Base-by-base conservation (phyloP, 2,113 vertebrate species). In the Sylvia atricapilla region DNA sequence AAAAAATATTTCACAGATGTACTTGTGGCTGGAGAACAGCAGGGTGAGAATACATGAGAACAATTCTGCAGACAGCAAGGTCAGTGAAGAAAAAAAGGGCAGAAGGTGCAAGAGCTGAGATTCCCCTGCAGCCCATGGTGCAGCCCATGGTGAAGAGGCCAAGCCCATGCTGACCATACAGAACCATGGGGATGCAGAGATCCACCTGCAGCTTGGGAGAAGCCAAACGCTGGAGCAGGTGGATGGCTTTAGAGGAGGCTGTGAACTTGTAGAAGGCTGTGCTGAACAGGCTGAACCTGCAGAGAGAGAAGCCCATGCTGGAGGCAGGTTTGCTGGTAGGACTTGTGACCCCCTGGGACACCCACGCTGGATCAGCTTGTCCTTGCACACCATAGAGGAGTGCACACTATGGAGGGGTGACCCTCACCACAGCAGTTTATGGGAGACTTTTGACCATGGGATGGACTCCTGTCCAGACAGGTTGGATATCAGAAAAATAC, bases 11-110 rank as follows among this genome's bases (percentile, higher is more conserved):
- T 5, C 10, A 24, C 43, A 30, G 20, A 20, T n/a, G 13, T 21
- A 43, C 25, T 35, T 49, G 30, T 3, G 5, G 24, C 43, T 3
- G 2, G 43, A 85, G 60, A 75, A 47, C 15, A 49, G 30, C 2
- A 7, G 23, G 30, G 3, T 58, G 43, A 58, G 25, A 24, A 20
- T 7, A 75, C 0, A 0, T 28, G 9, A 66, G 43, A n/a, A 7
- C 50, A 30, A 4, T 20, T 31, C 35, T 67, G 15, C 35, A 58
- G 50, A n/a, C 43, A 23, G 4, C 30, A n/a, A n/a, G 13, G 24
- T 25, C 10, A n/a, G 24, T 31, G 52, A 6, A 22, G 43, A 30
- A 56, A 35, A 35, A 23, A 66, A 22, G 18, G 4, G 30, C 5
- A 56, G 70, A 30, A 75, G 43, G 10, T 46, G 47, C 19, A 20